Evolutionary conservation across 2,113 vertebrate species (phyloP), one percentile per base, ranked within the genome.

Genomic region (Morone chrysops): DNA sequence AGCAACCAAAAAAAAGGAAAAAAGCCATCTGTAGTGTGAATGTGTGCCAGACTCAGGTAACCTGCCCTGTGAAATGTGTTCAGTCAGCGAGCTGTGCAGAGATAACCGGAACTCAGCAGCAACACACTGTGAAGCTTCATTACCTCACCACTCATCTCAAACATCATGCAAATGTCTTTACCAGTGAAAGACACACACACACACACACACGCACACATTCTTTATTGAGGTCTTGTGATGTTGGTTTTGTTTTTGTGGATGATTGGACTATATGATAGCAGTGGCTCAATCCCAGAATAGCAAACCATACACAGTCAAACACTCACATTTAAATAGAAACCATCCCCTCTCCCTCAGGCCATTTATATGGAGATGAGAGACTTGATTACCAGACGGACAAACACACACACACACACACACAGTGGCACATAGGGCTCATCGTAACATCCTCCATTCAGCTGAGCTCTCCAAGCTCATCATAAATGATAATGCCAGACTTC

Each of bases 281-380:
- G 40, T 51, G 54, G 72, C 66, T 75, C 56, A 13, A 50, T 78
- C 69, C 60, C 56, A 72, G n/a, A 85, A 83, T 82, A 83, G 75
- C 47, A 65, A 47, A 68, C 14, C n/a, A 41, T 13, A 51, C 75
- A 77, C 89, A 77, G 60, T 63, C 54, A 74, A 60, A 86, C 61
- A 76, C 56, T 71, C 70, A 38, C 61, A 67, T 82, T 81, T 72
- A 62, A 87, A 84, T 61, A 80, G 77, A 84, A 76, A 61, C 47
- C 22, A 72, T 59, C 74, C 76, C 43, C 48, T 78, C 50, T 85
- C 85, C 86, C 83, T 38, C n/a, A 41, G 77, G 75, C 81, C 71
- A 79, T 89, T 84, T 91, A 75, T 86, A 88, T 89, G 85, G 77
- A 87, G 82, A 88, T 88, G 83, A 88, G 84, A 82, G 77, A 70